Conservation (phyloP, 2,113 vertebrate species). For the Mixornis gularis region DNA sequence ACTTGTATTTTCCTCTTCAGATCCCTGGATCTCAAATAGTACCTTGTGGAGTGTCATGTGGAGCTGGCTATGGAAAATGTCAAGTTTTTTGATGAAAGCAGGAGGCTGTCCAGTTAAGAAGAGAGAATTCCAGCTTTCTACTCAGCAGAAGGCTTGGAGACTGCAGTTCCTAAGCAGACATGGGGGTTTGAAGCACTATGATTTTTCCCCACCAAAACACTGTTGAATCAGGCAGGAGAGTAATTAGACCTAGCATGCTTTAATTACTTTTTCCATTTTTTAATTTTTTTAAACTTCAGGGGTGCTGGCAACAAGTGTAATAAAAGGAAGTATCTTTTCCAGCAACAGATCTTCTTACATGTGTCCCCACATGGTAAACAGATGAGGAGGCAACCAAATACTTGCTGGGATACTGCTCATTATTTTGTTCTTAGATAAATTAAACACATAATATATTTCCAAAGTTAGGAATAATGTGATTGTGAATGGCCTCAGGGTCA, state of each 20-base stretch:
- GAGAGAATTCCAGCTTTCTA: slow-evolving; percentile 4
- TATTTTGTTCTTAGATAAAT: not conserved
- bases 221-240: slow-evolving; percentile 17
- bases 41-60: not conserved
- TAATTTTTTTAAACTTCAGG: slow-evolving; percentile 69
- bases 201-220: slow-evolving; percentile 41
- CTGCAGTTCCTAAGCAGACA: slow-evolving; percentile 18
- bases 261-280: slow-evolving; percentile 67
- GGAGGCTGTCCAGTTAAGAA: slow-evolving; percentile 7
- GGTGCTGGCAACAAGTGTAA: slow-evolving; percentile 26
- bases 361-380: not conserved
- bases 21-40: not conserved
- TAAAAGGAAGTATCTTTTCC: slow-evolving; percentile 7
- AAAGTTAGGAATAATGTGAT: not conserved
- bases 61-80: slow-evolving; percentile 23
- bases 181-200: not conserved
- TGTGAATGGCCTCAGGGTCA: not conserved
- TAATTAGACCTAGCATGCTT: slow-evolving; percentile 60
- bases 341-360: not conserved
- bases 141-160: slow-evolving; percentile 6
- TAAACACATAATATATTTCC: not conserved
- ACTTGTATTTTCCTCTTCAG: not conserved
- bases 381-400: slow-evolving; percentile 16
- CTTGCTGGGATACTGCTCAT: not conserved
- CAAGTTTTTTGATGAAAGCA: slow-evolving; percentile 36